Evolutionary conservation across 2,113 vertebrate genomes (phyloP).

Genomic region (Anolis sagrei): DNA sequence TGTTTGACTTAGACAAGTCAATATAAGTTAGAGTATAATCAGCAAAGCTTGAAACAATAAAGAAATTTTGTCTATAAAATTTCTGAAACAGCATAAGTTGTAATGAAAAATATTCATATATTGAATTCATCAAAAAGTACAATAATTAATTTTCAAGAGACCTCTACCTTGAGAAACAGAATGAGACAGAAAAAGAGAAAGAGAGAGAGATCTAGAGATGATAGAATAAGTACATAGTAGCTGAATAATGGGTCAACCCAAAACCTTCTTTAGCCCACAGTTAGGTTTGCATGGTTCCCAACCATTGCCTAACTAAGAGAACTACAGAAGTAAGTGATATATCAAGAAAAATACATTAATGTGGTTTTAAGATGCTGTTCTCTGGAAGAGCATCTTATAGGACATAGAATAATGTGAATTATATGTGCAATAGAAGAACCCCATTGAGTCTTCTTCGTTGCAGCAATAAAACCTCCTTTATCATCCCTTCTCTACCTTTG

Average conservation of each 20-base stretch:
- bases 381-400: neutral
- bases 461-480: neutral
- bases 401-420: neutral
- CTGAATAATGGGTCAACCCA: too few relatives aligned
- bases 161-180: neutral
- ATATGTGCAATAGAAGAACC: too few relatives aligned
- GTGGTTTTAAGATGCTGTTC: neutral
- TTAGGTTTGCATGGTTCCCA: too few relatives aligned
- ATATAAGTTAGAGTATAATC: conserved; percentile 8
- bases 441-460: neutral
- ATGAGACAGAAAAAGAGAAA: neutral
- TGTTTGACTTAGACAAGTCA: conserved; percentile 6
- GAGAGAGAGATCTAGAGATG: neutral
- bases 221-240: neutral
- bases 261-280: too few relatives aligned
- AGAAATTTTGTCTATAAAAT: neutral
- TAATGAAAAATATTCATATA: conserved; percentile 26
- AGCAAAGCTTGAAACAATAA: conserved; percentile 2
- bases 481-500: neutral
- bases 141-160: neutral
- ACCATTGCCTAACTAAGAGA: too few relatives aligned
- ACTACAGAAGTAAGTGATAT: neutral
- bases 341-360: neutral
- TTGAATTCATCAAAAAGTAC: neutral
- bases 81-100: neutral